A percentile compares a stretch with the other conserved stretches of the same genome.
Conservation (phyloP, 2,113 vertebrate species). For the Brienomyrus longianalis region DNA sequence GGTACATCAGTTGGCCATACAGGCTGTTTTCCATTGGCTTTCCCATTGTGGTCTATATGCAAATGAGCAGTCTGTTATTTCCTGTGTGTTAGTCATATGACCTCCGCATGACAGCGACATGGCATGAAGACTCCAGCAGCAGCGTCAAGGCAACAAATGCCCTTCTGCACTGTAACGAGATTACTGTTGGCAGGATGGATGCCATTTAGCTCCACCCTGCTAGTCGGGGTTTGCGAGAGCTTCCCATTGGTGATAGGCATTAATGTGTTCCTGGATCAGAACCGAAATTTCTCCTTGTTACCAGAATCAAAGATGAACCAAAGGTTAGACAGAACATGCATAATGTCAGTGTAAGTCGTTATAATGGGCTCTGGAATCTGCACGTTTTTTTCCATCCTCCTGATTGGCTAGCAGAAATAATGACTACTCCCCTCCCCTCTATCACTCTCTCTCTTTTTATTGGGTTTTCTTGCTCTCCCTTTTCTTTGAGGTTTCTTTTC, state of each 20-base stretch:
- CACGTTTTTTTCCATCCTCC: neutral
- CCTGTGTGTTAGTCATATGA: constrained; percentile 23
- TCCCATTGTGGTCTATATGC: constrained; percentile 19
- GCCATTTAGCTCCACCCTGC: neutral
- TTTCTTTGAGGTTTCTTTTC: neutral
- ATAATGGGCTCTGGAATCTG: neutral
- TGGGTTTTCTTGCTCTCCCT: neutral
- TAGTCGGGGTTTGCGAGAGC: neutral
- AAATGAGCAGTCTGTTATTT: constrained; percentile 30
- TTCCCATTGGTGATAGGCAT: neutral
- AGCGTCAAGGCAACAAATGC: constrained; percentile 16
- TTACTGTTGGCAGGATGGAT: constrained; percentile 33
- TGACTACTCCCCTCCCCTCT: neutral
- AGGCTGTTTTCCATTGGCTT: constrained; percentile 17
- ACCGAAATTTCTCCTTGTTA: neutral
- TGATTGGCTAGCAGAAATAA: neutral
- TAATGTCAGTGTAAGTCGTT: neutral
- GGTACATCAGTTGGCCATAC: neutral
- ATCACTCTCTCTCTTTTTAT: neutral
- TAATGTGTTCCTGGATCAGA: neutral
- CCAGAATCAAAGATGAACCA: neutral
- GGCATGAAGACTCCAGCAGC: constrained; percentile 54
- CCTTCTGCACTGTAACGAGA: constrained; percentile 41
- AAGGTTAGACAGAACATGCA: neutral
- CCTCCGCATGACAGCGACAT: constrained; percentile 39